Evolutionary conservation across 1,140 invertebrate genomes (phyloP).

Genomic region (Holcopasites calliopsidis): DNA sequence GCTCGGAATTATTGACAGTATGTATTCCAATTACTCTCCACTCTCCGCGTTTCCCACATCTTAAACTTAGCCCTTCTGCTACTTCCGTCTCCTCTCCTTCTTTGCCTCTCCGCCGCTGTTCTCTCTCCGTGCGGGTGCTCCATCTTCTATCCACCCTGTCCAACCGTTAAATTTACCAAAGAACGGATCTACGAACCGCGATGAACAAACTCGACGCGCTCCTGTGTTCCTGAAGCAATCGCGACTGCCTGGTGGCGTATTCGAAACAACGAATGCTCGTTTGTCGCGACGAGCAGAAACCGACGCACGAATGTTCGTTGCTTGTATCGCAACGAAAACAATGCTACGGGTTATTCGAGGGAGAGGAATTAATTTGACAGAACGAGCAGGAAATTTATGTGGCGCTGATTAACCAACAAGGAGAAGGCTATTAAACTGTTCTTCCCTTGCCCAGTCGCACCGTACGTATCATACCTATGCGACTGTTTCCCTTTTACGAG

Average conservation of each 20-base stretch:
- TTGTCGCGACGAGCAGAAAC: no score
- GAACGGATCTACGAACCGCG: conserved; percentile 27
- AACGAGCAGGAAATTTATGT: no score
- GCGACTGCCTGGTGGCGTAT: neutral
- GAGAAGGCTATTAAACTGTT: no score
- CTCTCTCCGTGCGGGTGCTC: neutral
- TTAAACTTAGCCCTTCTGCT: neutral
- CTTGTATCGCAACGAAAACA: no score
- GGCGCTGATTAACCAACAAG: no score
- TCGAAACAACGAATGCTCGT: no score
- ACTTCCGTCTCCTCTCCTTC: conserved; percentile 1
- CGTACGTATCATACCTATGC: no score
- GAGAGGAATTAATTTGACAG: no score
- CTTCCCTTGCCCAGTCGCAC: no score
- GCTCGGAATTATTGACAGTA: conserved; percentile 58
- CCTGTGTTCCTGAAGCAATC: conserved; percentile 1
- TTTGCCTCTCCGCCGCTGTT: neutral
- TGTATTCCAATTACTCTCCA: conserved; percentile 56
- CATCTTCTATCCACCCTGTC: neutral
- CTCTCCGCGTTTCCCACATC: neutral
- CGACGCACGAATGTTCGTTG: no score
- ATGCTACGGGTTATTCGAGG: no score
- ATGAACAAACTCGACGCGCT: conserved; percentile 63
- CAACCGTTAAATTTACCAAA: conserved; percentile 39
- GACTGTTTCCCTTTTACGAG: no score